phyloP scores from a whole-genome alignment of 2,888 invertebrate genomes.

The Volucella inflata region DNA sequence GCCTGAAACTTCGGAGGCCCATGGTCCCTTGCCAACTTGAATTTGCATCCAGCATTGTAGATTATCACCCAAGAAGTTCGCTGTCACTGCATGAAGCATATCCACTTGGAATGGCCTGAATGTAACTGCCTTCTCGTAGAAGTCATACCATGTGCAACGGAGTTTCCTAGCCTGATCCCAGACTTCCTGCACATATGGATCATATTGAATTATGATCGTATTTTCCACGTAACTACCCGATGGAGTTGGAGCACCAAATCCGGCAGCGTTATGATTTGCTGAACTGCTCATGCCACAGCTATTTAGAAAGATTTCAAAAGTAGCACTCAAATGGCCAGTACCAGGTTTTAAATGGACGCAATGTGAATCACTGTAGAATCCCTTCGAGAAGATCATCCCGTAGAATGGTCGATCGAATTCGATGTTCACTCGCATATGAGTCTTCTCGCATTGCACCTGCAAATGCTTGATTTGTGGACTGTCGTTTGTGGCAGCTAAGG shows the following conservation, averaged over 20 bases:
- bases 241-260: conserved; percentile 94
- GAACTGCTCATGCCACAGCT: conserved; percentile 97
- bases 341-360: conserved; percentile 96
- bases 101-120: conserved; percentile 98
- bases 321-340: conserved; percentile 94
- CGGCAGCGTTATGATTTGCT: conserved; percentile 93
- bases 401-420: conserved; percentile 97
- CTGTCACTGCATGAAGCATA: conserved; percentile 97
- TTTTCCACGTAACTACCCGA: conserved; percentile 97
- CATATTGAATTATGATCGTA: conserved; percentile 97
- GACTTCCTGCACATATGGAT: conserved; percentile 96
- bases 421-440: conserved; percentile 97
- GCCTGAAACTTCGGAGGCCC: conserved; percentile 98
- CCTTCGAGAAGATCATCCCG: conserved; percentile 98
- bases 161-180: conserved; percentile 97
- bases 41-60: conserved; percentile 99
- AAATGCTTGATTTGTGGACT: conserved; percentile 96
- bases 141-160: conserved; percentile 97
- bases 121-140: conserved; percentile 97
- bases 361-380: conserved; percentile 95
- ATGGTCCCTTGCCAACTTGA: conserved; percentile 97
- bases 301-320: conserved; percentile 96
- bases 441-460: conserved; percentile 97
- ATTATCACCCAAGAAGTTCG: conserved; percentile 97
- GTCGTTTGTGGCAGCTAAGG: conserved; percentile 91